Evolutionary conservation across 2,797 vertebrate genomes (phyloP), one percentile per base, ranked within the genome.

Genomic region (Dendrocincla tyrannina): DNA sequence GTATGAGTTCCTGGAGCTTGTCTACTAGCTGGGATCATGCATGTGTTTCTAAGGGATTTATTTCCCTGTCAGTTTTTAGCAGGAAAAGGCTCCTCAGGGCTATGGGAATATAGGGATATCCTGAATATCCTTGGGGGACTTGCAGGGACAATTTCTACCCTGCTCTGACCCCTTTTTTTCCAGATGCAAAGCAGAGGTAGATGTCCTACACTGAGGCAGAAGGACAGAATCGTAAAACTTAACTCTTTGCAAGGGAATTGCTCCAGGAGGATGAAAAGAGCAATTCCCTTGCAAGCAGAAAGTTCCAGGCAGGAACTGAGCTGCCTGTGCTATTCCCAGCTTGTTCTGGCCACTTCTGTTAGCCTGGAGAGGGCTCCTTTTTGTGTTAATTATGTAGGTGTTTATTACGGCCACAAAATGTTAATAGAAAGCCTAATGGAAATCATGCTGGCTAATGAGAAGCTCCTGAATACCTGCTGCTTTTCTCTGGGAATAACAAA

Each of bases 381-480:
- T 56, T 49, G 47, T 86, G 74, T 76, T 91, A 94, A 89, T 96
- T 94, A 91, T 77, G 85, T 73, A 91, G 89, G 88, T 96, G 94
- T 95, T 96, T 95, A 96, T 95, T 96, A 87, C 0, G 5, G 80
- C 60, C 91, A 95, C 93, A 95, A 93, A 95, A 97, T 77, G 64
- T 90, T 95, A 95, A 89, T 85, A 95, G 91, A 50, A 72, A 93
- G 77, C 49, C 94, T 94, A 91, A 95, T 95, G 93, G 88, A 88
- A 97, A 94, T 89, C 85, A 78, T 49, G 79, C 88, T 96, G 92
- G 80, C 92, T 96, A 97, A 96, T 92, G 85, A 94, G 95, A 82
- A 88, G 60, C 91, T 88, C 83, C 94, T 76, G 70, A 73, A 84
- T 91, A 64, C 75, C 85, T 85, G 63, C 84, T 91, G 91, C 74